Percentiles rank a stretch among this genome's conserved stretches.
phyloP scores from a whole-genome alignment of 2,888 invertebrate genomes.

The Drosophila pullipes region DNA sequence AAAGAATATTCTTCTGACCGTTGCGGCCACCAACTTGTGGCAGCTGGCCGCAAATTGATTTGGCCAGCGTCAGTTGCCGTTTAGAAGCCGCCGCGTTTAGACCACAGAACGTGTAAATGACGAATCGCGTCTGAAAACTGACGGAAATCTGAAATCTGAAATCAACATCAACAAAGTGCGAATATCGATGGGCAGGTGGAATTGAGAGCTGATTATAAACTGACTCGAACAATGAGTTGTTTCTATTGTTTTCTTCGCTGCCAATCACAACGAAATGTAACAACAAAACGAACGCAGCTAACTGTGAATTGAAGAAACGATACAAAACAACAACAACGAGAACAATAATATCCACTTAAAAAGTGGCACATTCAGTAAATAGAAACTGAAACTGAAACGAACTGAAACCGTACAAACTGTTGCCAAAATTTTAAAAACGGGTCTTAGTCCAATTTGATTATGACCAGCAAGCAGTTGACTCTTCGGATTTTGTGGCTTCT shows the following conservation, averaged over 20 bases:
- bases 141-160: slow-evolving; percentile 21
- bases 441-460: slow-evolving; percentile 45
- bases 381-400: slow-evolving; percentile 66
- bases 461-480: slow-evolving; percentile 44
- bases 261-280: slow-evolving; percentile 59
- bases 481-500: slow-evolving; percentile 36
- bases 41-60: slow-evolving; percentile 62
- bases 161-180: slow-evolving; percentile 52
- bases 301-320: slow-evolving; percentile 59
- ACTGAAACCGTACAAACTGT: slow-evolving; percentile 40
- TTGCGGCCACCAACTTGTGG: slow-evolving; percentile 23
- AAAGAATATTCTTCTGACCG: slow-evolving; percentile 59
- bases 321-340: slow-evolving; percentile 24
- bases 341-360: slow-evolving; percentile 35
- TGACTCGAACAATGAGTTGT: slow-evolving; percentile 44
- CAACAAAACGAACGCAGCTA: slow-evolving; percentile 55
- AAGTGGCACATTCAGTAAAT: slow-evolving; percentile 72
- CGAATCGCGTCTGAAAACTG: slow-evolving; percentile 10
- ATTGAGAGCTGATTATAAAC: slow-evolving; percentile 34
- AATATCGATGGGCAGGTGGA: slow-evolving; percentile 66
- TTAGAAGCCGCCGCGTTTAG: slow-evolving; percentile 75
- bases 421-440: slow-evolving; percentile 22
- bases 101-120: slow-evolving; percentile 45
- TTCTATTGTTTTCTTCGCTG: slow-evolving; percentile 30
- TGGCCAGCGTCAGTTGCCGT: slow-evolving; percentile 78